A percentile compares a stretch with the other conserved stretches of the same genome.
Conservation (phyloP, 2,113 vertebrate species). For the Apeltes quadracus region DNA sequence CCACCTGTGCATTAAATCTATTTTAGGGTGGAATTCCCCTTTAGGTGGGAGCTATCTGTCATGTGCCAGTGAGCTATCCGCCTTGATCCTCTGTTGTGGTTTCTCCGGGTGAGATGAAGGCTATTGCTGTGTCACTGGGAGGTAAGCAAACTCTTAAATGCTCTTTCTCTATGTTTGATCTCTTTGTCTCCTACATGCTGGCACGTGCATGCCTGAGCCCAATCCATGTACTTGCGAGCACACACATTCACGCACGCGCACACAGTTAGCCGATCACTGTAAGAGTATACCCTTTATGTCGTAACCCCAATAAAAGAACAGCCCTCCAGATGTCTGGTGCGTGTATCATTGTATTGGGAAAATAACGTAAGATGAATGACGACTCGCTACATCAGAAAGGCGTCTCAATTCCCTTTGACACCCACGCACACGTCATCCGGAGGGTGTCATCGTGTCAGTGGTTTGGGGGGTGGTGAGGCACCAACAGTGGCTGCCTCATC, state of each 20-base stretch:
- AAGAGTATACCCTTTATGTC: constrained; percentile 76
- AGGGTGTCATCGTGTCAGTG: constrained; percentile 48
- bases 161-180: constrained; percentile 55
- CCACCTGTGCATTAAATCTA: constrained; percentile 52
- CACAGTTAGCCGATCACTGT: constrained; percentile 61
- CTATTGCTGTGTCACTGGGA: constrained; percentile 72
- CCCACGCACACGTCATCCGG: constrained; percentile 37
- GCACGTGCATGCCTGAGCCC: constrained; percentile 27
- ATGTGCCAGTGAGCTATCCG: constrained; percentile 55
- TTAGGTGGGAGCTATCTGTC: constrained; percentile 68
- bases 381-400: constrained; percentile 41
- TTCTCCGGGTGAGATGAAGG: constrained; percentile 77
- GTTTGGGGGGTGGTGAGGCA: constrained; percentile 33
- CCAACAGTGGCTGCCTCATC: constrained; percentile 43
- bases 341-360: constrained; percentile 41
- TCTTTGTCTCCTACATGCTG: constrained; percentile 60
- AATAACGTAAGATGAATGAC: constrained; percentile 48
- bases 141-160: constrained; percentile 62
- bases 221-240: constrained; percentile 31
- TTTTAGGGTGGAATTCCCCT: constrained; percentile 72
- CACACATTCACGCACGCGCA: constrained; percentile 28
- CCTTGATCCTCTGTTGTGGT: constrained; percentile 76
- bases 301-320: constrained; percentile 61
- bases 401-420: constrained; percentile 27
- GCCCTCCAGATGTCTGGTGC: constrained; percentile 71